Evolutionary conservation across 2,113 vertebrate genomes (phyloP), one percentile per base, ranked within the genome.

Genomic region (Gambusia holbrooki): DNA sequence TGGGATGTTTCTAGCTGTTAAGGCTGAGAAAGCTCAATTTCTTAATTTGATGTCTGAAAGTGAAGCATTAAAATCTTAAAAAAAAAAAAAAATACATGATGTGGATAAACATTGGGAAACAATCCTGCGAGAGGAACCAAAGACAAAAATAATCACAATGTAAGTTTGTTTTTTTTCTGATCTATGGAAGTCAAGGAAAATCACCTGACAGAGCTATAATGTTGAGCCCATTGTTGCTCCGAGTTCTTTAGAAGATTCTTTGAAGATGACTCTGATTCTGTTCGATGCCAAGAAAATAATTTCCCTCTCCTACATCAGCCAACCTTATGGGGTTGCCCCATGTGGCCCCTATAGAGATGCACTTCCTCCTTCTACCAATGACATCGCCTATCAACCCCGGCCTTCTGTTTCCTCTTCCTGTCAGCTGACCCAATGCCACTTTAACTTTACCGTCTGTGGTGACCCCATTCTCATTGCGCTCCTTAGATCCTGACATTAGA

Each of bases 331-430:
- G 13, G 62, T 88, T 85, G 72, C 68, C 84, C 84, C 67, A 29
- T 25, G 60, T 78, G 71, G 65, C 81, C 85, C 86, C 78, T 51
- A 76, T 61, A 82, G 85, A 90, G 87, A 88, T 83, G 71, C 51
- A 83, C 82, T 90, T 93, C 93, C 93, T 92, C 76, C 65, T 70
- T 71, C 40, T 48, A 14, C 62, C 66, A 69, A 86, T 88, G 92
- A 92, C 89, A 87, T 88, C 89, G 90, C 76, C 22, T 87, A 93
- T 94, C 92, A 90, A 74, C 85, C 71, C 82, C 74, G 45, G 80
- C 89, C 90, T 89, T 94, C 93, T 94, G 93, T 87, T 92, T 94
- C 93, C 93, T 89, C 66, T 87, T 94, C 91, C 90, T 78, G 86
- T 88, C 86, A 83, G 81, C 76, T 81, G 84, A 86, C 85, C 62